Base-by-base conservation (phyloP, 1,140 invertebrate species). In the Zaprionus gabonicus region DNA sequence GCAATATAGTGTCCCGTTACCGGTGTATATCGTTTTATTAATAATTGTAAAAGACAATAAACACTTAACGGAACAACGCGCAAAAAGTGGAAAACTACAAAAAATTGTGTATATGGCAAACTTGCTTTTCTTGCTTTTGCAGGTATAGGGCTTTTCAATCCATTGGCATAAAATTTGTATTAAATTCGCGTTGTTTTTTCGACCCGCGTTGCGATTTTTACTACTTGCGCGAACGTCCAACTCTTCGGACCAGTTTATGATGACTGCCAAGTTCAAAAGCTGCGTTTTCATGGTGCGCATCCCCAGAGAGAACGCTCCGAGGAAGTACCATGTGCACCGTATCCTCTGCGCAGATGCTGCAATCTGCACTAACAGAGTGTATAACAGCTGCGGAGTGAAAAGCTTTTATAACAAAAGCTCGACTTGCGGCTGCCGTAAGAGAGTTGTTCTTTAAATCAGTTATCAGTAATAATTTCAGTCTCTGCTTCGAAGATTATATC, bases 321-420 rank as follows among this genome's bases (percentile, higher is more conserved):
- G 41, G n/a, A 46, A 46, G 41, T 17, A 46, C 41, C 41, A 46
- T 46, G n/a, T 46, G 63, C 41, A 46, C 17, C 63, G 36, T 63
- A 28, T 56, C 28, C 53, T 72, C 38, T 76, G 74, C 74, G 74
- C 74, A 76, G 68, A 76, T 71, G 68, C 73, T 66, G 73, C 27
- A 23, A 51, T 51, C 56, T 69, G 27, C 10, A n/a, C 25, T 36
- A 46, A 56, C 53, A 65, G 53, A 17, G 60, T 76, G 69, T 76
- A 71, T 76, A 76, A 76, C 73, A 76, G 53, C 58, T 65, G 58
- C 38, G 28, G 13, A 59, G 27, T 23, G 4, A 20, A 59, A 64
- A 76, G 73, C 73, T 71, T 55, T 38, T 34, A 17, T 27, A 57
- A 70, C 38, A 46, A 46, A 46, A 46, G 41, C 41, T 46, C n/a